Base-by-base conservation (phyloP, 30 jellyfish, hydroid and myxozoan species). In the Aurelia sp. region DNA sequence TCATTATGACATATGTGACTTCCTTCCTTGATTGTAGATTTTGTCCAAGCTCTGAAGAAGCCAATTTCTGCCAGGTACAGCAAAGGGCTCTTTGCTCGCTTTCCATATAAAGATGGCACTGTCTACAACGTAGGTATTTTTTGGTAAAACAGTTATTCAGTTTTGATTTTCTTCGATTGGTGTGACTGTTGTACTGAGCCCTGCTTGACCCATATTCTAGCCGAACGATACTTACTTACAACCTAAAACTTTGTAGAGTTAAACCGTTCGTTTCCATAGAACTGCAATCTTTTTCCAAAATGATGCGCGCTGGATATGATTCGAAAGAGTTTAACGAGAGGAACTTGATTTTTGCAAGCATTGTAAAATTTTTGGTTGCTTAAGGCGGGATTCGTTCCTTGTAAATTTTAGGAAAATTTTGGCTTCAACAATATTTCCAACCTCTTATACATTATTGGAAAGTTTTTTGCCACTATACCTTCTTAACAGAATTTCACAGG, bases 1-100 rank as follows among this genome's bases (percentile, higher is more conserved):
- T 44, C 15, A 2, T 9, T 44, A 44, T 44, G 3, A 13, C 15
- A 7, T 44, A 44, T 44, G 15, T 44, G 15, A 44, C 6, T 44
- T 44, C 9, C 10, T 44, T 44, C 2, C 15, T 44, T 78, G 35
- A 27, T 44, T 76, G 40, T 76, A 95, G 99, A 83, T 65, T 95
- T 82, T 88, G 96, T 95, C 22, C 57, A 82, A 50, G 59, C 94
- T 13, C 81, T 95, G 74, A 90, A 80, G 72, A 95, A 95, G 83
- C 97, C 99, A 11, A 89, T 95, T 65, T 89, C 99, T 27, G 91
- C 99, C 51, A 95, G 93, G 78, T 95, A 95, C 66, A 84, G 96
- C 76, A 86, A 89, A 40, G 97, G 96, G 3, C 82, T 95, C 13
- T 95, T 95, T 63, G 73, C 97, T 33, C 90, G 89, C 20, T 83